Evolutionary conservation across 2,888 invertebrate species (phyloP), one percentile per base, ranked within the genome.

Genomic region (Acronicta leporina): DNA sequence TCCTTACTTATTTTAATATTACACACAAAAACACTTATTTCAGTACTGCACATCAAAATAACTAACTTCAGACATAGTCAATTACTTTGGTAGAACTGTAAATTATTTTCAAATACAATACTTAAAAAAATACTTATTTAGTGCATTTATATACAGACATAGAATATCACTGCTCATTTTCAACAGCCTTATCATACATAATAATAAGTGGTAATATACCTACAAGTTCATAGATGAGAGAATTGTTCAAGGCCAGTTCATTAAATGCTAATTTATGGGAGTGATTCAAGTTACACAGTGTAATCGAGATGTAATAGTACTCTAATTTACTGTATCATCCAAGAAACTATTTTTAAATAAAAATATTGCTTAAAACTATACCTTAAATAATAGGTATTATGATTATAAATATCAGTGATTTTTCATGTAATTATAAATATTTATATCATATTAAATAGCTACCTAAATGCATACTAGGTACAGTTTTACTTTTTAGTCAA

Each of bases 231-330:
- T 30, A 33, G 40, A 44, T 0, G 0, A 35, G 13, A 53, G 25
- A 11, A 61, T 49, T 25, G 65, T 53, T 51, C 68, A 73, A 72
- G 71, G 73, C 48, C 73, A 60, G 20, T 35, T 5, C 13, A 63
- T 47, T 63, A 56, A 14, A 13, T 47, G 16, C 25, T 47, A 40
- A 46, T 56, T 15, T 35, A 62, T 57, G 42, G 53, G 25, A 63
- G 40, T 33, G 33, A 51, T 33, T 66, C 44, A 59, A 71, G 51
- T 62, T 57, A 53, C 45, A 67, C 20, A 43, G 8, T 52, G 20
- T 30, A 43, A 51, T 55, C 11, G 38, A 49, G 46, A 46, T 27
- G n/a, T 35, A 41, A 49, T 27, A 42, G 33, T 46, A 11, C 6
- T 40, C 44, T 15, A 57, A 55, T 41, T 57, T 55, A 45, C 30